Base-by-base conservation (phyloP, 2,888 invertebrate genomes). In the Physocephala rufipes region DNA sequence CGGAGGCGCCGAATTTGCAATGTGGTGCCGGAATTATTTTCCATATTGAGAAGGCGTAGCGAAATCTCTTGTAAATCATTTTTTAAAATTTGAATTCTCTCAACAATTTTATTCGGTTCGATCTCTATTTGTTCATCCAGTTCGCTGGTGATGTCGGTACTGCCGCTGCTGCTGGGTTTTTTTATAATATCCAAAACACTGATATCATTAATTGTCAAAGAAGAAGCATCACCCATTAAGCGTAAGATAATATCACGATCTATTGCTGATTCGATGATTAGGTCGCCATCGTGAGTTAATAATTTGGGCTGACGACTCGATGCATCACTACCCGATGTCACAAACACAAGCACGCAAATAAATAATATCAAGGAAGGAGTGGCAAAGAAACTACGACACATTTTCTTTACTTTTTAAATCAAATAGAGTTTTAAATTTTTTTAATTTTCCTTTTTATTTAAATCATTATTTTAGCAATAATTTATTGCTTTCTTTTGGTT, bases 201-300 rank as follows among this genome's bases (percentile, higher is more conserved):
- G 19, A 91, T 85, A 55, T 91, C 90, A 76, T 94, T 94, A 3
- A 95, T 83, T 30, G 89, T 86, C 63, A 89, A 85, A 72, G 95
- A 81, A 82, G 94, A 81, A 82, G 94, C 86, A 45, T 90, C 90
- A 72, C 93, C 93, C 28, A 93, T 84, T 0, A 92, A 88, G 55
- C 89, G 88, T 74, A 97, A 89, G 47, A 92, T 91, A 67, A 97
- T 92, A 84, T 93, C 95, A 83, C 91, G 91, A 78, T 92, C 90
- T 67, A 87, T 87, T 0, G 93, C 95, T 24, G 95, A 90, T 79
- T 91, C 89, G 71, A 97, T 88, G 73, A 91, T 87, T 36, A 97
- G 88, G 83, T 94, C 90, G 19, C 96, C 96, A 87, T 95, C 88
- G 80, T 87, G 87, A 74, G 90, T 89, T 24, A 61, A 9, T 36